These are phyloP conservation scores for Ceyx cyanopectus DNA, from an alignment of 2,113 vertebrate species.

Conservation along the genomic window DNA sequence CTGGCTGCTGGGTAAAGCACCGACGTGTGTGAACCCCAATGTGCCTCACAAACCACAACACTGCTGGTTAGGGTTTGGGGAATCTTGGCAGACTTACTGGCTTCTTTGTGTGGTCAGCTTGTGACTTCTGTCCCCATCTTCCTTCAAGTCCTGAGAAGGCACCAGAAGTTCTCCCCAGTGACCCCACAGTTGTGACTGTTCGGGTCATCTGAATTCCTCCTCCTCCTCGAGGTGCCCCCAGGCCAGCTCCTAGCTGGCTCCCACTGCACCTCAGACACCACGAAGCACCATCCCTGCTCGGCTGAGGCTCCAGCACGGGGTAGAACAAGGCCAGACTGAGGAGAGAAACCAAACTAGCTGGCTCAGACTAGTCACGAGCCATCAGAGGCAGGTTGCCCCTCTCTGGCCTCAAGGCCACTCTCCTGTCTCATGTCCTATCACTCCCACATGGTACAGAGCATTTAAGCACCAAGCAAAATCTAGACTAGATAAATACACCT, in stretches of 20 bases:
- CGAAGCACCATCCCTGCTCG: not conserved
- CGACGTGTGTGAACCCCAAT: not conserved
- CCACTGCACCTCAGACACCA: rapidly evolving
- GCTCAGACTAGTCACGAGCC: not conserved
- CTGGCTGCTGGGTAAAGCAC: not conserved
- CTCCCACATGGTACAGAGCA: not conserved
- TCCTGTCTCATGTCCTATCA: not conserved
- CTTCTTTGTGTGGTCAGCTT: not conserved
- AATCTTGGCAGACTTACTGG: not conserved
- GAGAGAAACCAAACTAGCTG: not conserved
- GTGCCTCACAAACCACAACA: not conserved
- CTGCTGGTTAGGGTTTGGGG: not conserved
- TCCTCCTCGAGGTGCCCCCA: not conserved
- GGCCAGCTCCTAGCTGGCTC: not conserved
- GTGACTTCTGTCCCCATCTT: no score
- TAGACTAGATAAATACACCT: not conserved
- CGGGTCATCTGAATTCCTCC: not conserved
- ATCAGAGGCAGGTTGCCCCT: not conserved
- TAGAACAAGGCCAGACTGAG: no score
- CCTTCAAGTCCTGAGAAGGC: no score
- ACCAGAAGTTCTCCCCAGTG: no score
- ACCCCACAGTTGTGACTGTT: no score
- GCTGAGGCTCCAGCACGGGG: not conserved
- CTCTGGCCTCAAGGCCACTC: not conserved
- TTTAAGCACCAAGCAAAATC: not conserved